Base-by-base conservation (phyloP, 2,113 vertebrate species). In the Phyllostomus discolor region DNA sequence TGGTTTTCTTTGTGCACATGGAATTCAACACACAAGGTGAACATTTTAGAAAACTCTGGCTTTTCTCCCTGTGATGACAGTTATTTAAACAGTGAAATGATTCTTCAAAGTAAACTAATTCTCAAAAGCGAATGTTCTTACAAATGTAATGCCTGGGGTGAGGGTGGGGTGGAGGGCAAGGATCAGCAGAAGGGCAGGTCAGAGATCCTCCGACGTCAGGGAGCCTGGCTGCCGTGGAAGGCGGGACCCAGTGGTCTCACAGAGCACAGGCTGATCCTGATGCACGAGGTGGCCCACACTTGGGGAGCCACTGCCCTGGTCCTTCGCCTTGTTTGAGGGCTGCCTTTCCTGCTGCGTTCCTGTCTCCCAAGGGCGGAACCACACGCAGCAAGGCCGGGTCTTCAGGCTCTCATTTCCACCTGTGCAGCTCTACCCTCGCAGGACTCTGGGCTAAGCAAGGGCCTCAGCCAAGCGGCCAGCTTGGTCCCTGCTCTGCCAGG, bases 61-160 rank as follows among this genome's bases (percentile, higher is more conserved):
- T 57, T 79, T 66, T 69, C 28, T 67, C 54, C 24, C 33, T 82
- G 2, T 92, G 57, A 67, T 93, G 67, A 52, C 52, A 59, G n/a
- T 16, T 95, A 79, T 52, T 87, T 94, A 78, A 96, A 46, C 5
- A 17, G 26, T n/a, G 52, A 86, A 89, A 80, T 78, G 35, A 96
- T 78, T 91, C 66, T 89, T 66, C 16, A 50, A 92, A 87, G 76
- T 70, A 69, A 93, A 20, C 84, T 46, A 64, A 66, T 79, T 90
- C 20, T 91, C 35, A 43, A 46, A 88, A 57, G 17, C 52, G 4
- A 73, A 2, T 57, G 9, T 62, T 54, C 7, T 48, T 52, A 54
- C 41, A 91, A 66, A 52, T 76, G 64, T 7, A 10, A 10, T 78
- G 62, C 75, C 78, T 50, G 48, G 38, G 33, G 8, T 57, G 10